phyloP scores from a whole-genome alignment of 2,113 vertebrate genomes.

The cat (Felis catus) region DNA sequence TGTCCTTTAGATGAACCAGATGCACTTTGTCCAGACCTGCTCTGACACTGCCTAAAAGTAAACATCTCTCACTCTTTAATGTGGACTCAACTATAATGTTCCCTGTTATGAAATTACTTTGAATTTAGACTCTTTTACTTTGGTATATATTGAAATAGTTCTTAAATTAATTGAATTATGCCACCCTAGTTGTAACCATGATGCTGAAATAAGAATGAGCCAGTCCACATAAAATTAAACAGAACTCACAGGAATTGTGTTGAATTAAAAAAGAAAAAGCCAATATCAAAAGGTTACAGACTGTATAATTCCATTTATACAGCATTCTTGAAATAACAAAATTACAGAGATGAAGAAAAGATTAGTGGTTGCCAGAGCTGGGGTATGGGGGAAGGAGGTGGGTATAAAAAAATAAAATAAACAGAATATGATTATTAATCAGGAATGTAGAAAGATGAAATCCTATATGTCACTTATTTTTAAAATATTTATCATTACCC shows the following conservation, averaged over 20 bases:
- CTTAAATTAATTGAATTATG: conserved; percentile 37
- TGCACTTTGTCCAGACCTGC: not conserved
- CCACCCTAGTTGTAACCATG: not conserved
- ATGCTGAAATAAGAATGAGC: not conserved
- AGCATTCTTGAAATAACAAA: conserved; percentile 32
- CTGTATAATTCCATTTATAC: not conserved
- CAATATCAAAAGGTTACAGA: not conserved
- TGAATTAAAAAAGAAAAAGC: not conserved
- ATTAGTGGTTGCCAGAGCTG: not conserved
- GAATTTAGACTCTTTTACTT: not conserved
- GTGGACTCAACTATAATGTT: not conserved
- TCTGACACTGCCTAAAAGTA: not conserved
- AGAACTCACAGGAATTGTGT: not conserved
- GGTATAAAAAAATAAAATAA: conserved; percentile 37
- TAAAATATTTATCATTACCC: conserved; percentile 60
- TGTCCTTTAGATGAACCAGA: not conserved
- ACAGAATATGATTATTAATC: conserved; percentile 59
- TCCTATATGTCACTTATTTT: conserved; percentile 62
- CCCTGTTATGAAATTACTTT: conserved; percentile 1
- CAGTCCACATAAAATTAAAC: not conserved
- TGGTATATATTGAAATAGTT: not conserved
- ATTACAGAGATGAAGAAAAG: conserved; percentile 35
- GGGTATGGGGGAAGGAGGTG: not conserved
- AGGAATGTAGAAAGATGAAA: conserved; percentile 55
- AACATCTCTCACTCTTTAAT: not conserved